Evolutionary conservation across 2,113 vertebrate genomes (phyloP).

Genomic region (Aptenodytes forsteri): DNA sequence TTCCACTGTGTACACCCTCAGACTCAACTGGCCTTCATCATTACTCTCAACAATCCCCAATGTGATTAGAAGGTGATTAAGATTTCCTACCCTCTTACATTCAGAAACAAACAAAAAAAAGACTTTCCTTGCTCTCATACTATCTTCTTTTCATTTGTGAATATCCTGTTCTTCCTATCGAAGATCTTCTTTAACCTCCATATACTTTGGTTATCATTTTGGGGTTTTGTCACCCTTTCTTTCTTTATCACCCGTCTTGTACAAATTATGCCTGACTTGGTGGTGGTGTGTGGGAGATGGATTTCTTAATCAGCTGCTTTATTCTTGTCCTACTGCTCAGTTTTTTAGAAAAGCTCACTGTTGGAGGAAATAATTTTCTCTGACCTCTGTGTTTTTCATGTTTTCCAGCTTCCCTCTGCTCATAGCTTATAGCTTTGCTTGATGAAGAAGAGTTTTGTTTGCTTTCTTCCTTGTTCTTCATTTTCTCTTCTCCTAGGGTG

Average conservation of each 20-base stretch:
- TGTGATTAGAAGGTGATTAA: background rate
- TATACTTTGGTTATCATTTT: background rate
- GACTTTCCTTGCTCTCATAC: background rate
- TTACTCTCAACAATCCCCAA: background rate
- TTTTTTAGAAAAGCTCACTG: background rate
- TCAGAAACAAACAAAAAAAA: background rate
- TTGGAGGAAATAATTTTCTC: background rate
- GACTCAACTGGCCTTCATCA: background rate
- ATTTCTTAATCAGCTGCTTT: background rate
- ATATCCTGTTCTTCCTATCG: background rate
- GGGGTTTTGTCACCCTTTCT: accelerated
- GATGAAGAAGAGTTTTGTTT: background rate
- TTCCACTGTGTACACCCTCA: background rate
- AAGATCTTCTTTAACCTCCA: background rate
- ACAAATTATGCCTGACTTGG: background rate
- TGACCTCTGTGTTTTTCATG: background rate
- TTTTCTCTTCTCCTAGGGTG: background rate
- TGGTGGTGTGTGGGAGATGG: background rate
- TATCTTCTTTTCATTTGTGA: background rate
- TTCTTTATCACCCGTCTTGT: background rate
- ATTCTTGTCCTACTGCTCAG: background rate
- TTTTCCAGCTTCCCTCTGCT: background rate
- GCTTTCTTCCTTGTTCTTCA: background rate
- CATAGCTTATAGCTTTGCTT: background rate
- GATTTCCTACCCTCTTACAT: background rate